Conservation (phyloP, 2,113 vertebrate species). For the Melospiza georgiana region DNA sequence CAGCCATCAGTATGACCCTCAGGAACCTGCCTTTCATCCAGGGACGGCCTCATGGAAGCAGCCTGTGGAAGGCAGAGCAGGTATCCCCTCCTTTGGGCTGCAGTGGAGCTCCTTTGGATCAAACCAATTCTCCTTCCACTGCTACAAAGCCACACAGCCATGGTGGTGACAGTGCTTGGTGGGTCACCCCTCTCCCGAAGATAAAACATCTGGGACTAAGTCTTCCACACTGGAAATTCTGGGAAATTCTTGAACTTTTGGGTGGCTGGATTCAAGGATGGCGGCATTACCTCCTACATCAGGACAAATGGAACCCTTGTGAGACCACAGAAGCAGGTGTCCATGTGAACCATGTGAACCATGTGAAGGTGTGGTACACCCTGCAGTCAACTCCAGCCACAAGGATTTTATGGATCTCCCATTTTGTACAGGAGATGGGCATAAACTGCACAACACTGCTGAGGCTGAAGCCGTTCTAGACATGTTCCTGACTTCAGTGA, state of each 20-base stretch:
- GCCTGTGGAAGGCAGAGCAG: neutral
- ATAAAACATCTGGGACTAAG: neutral
- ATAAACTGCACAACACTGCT: neutral
- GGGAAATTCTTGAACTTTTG: neutral
- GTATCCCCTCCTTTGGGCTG: accelerated
- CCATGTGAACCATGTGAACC: accelerated
- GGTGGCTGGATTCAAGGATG: neutral
- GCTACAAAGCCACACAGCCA: neutral
- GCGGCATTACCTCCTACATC: neutral
- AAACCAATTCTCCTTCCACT: neutral
- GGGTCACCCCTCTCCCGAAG: neutral
- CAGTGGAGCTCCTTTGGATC: neutral
- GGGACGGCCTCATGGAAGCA: neutral
- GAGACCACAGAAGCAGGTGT: neutral
- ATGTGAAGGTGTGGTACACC: neutral
- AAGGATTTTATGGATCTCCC: neutral
- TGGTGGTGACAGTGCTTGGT: accelerated
- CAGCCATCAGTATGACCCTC: accelerated
- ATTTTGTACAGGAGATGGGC: neutral
- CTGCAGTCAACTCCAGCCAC: neutral
- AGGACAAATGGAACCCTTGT: neutral
- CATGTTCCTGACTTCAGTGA: neutral
- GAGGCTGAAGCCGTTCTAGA: neutral
- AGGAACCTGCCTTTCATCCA: neutral
- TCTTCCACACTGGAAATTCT: neutral